phyloP scores from a whole-genome alignment of 2,113 vertebrate species.

The Taxidea taxus region DNA sequence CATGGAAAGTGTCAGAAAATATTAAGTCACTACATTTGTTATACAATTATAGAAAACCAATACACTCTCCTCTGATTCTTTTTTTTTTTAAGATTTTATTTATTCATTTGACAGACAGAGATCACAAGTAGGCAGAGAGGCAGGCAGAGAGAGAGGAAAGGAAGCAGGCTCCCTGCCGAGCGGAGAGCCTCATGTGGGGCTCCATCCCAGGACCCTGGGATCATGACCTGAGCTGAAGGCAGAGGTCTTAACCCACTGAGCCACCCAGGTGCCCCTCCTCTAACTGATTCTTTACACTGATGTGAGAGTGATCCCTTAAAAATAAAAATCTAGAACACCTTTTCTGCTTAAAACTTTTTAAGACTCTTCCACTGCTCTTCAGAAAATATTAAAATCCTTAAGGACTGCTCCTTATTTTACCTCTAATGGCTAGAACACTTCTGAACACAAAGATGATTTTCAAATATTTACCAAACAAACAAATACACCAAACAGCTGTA shows the following conservation, averaged over 20 bases:
- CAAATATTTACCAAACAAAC: background rate
- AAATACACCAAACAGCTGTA: background rate
- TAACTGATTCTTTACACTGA: background rate
- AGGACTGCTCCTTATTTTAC: background rate
- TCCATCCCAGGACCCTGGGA: too few relatives aligned
- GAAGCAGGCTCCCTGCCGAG: too few relatives aligned
- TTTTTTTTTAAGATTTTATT: too few relatives aligned
- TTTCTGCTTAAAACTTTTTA: background rate
- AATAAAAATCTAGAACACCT: background rate
- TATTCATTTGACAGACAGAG: too few relatives aligned
- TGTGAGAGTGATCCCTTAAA: background rate
- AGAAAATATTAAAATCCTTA: conserved; percentile 8
- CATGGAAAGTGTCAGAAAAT: background rate
- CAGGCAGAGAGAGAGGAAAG: too few relatives aligned
- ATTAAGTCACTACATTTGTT: background rate
- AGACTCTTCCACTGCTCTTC: background rate
- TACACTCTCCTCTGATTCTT: background rate
- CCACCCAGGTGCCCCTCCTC: too few relatives aligned
- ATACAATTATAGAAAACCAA: background rate
- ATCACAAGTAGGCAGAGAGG: too few relatives aligned
- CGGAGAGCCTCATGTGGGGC: too few relatives aligned
- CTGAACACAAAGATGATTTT: background rate
- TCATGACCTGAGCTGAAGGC: too few relatives aligned
- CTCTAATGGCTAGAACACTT: background rate
- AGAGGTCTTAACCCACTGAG: too few relatives aligned